Conservation (phyloP, 1,140 invertebrate genomes). For the Bicyclus anynana region DNA sequence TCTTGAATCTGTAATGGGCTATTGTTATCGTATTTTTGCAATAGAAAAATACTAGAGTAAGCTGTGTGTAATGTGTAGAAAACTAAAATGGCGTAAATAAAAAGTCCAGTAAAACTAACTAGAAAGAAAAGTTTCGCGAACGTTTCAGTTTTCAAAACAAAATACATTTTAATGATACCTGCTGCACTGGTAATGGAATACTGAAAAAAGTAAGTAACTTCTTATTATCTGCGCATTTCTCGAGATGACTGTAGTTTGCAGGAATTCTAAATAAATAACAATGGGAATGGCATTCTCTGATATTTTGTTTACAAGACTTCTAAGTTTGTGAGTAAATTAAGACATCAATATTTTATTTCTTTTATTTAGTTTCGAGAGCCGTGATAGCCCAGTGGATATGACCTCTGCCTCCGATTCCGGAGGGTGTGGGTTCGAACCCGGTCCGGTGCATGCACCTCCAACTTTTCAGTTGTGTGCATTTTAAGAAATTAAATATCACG, state of each 20-base stretch:
- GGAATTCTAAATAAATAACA: background rate
- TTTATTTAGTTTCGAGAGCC: no score
- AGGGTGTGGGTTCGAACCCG: no score
- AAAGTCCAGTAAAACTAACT: conserved; percentile 46
- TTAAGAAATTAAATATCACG: no score
- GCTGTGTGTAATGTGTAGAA: conserved; percentile 57
- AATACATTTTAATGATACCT: conserved; percentile 27
- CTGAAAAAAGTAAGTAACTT: background rate
- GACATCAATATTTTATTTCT: no score
- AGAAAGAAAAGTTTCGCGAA: conserved; percentile 62
- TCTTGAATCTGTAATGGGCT: conserved; percentile 11
- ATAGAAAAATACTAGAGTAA: conserved; percentile 29
- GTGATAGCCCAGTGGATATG: no score
- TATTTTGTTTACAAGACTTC: no score
- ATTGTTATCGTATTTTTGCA: conserved; percentile 23
- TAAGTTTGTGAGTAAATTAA: no score
- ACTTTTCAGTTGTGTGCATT: no score
- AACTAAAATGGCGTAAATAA: conserved; percentile 46
- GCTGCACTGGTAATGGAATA: conserved; percentile 6
- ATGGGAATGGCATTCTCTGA: background rate
- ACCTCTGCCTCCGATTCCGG: no score
- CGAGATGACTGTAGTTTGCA: background rate
- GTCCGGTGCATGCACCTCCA: no score
- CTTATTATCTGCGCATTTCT: background rate
- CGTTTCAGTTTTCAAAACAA: conserved; percentile 40